A percentile compares a stretch with the other conserved stretches of the same genome.
These are phyloP conservation scores for Mactromeris polynyma DNA, from an alignment of 2,888 invertebrate species.

Conservation along the genomic window DNA sequence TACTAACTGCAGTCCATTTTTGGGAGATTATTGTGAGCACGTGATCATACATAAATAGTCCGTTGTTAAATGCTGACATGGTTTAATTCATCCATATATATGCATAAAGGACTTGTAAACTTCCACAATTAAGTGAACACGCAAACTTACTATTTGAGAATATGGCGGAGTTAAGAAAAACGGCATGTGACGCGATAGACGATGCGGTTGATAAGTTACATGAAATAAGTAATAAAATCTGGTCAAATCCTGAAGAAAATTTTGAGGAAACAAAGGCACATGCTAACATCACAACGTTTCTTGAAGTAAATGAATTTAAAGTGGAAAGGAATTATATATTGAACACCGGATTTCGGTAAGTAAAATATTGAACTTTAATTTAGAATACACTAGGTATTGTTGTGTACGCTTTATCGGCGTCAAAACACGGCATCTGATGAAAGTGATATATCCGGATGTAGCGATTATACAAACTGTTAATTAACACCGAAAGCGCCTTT, in stretches of 20 bases:
- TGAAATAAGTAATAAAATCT: conserved; percentile 80
- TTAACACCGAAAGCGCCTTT: too few species aligned
- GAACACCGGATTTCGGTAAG: conserved; percentile 78
- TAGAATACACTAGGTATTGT: too few species aligned
- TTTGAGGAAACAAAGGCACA: conserved; percentile 79
- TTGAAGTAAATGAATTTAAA: conserved; percentile 81
- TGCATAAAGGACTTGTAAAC: background rate
- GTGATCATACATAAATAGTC: background rate
- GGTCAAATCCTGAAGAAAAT: conserved; percentile 84
- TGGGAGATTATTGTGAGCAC: too few species aligned
- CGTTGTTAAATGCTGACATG: background rate
- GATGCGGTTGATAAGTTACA: conserved; percentile 66
- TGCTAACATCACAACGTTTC: conserved; percentile 76
- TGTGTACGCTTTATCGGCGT: too few species aligned
- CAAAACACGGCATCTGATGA: too few species aligned
- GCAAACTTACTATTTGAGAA: background rate
- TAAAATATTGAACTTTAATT: background rate
- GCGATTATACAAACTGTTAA: too few species aligned
- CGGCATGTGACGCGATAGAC: conserved; percentile 62
- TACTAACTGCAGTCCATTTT: too few species aligned
- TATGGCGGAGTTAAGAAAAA: conserved; percentile 46
- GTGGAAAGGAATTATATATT: conserved; percentile 77
- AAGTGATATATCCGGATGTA: too few species aligned
- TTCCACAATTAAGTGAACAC: background rate
- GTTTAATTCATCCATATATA: background rate